Evolutionary conservation across 2,888 invertebrate species (phyloP).

Genomic region (Pheosia tremula): DNA sequence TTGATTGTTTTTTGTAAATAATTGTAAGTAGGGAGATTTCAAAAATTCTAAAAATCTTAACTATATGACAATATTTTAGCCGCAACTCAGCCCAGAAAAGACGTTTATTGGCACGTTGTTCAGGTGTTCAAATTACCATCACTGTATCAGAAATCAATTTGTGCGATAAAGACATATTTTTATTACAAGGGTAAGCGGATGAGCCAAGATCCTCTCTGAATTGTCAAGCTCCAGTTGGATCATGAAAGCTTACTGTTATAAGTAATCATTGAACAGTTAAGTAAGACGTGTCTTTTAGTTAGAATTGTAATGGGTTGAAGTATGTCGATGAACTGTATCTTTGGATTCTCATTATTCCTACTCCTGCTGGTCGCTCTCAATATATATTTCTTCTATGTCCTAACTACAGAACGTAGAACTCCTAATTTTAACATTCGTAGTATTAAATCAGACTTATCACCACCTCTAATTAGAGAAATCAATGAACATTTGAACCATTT

Average conservation of each 20-base stretch:
- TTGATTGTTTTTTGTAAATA: no score
- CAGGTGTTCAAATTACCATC: neutral
- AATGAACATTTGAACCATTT: slow-evolving; percentile 70
- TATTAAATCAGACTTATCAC: slow-evolving; percentile 56
- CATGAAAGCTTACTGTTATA: neutral
- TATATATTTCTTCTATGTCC: slow-evolving; percentile 74
- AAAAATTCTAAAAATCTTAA: no score
- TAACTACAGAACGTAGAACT: slow-evolving; percentile 58
- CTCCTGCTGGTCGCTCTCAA: slow-evolving; percentile 71
- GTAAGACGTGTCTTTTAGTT: neutral
- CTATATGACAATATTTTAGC: no score
- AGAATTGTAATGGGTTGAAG: slow-evolving; percentile 27
- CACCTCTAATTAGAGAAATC: slow-evolving; percentile 65
- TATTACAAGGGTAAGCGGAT: slow-evolving; percentile 7
- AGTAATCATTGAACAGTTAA: neutral
- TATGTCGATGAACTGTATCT: slow-evolving; percentile 78
- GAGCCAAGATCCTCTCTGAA: neutral
- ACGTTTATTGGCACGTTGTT: no score
- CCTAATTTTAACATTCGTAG: slow-evolving; percentile 52
- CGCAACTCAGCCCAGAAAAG: no score
- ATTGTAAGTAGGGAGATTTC: no score
- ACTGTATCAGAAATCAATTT: neutral
- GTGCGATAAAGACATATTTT: neutral
- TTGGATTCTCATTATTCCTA: slow-evolving; percentile 72
- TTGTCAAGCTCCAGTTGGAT: neutral